Conservation (phyloP, 2,113 vertebrate species). For the Sander lucioperca region DNA sequence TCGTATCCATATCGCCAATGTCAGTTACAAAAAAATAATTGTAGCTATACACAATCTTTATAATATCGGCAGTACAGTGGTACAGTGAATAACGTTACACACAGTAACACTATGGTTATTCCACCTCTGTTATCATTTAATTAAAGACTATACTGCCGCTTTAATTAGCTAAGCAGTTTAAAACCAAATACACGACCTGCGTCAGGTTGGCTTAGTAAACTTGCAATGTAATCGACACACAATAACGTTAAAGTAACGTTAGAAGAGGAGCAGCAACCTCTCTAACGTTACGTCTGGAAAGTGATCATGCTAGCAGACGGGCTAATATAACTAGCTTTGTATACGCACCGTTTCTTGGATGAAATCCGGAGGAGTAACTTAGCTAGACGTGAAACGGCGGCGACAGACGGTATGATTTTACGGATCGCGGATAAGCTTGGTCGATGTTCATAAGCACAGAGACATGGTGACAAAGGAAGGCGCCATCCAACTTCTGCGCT, state of each 20-base stretch:
- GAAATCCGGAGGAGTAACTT: neutral
- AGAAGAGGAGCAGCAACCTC: conserved; percentile 21
- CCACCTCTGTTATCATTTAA: neutral
- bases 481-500: conserved; percentile 72
- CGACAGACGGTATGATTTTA: conserved; percentile 3
- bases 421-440: conserved; percentile 2
- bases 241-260: neutral
- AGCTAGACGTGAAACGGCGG: neutral
- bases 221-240: conserved; percentile 7
- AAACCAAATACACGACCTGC: neutral
- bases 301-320: conserved; percentile 61
- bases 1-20: neutral
- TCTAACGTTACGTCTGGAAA: conserved; percentile 25
- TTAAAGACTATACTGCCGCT: neutral
- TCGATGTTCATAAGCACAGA: neutral
- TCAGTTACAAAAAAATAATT: neutral
- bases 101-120: neutral
- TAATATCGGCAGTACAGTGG: neutral
- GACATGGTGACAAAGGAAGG: conserved; percentile 62
- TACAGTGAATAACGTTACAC: neutral
- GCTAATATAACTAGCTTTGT: conserved; percentile 65
- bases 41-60: neutral
- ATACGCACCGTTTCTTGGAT: conserved; percentile 70
- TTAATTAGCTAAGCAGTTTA: neutral
- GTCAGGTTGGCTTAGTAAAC: conserved; percentile 7